These are phyloP conservation scores for Dreissena polymorpha DNA, from an alignment of 1,140 invertebrate species.

Conservation along the genomic window DNA sequence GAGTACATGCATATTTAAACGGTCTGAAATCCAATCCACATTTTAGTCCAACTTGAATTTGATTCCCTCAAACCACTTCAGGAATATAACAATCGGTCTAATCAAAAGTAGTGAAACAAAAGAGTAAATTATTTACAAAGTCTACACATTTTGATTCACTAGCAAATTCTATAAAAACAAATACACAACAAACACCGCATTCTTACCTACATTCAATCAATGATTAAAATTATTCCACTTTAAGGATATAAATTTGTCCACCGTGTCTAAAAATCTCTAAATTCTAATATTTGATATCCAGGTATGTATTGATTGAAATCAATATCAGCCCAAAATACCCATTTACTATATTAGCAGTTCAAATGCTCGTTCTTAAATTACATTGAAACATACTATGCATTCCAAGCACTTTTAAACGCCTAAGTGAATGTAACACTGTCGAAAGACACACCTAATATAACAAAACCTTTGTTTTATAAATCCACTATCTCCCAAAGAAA, in stretches of 20 bases:
- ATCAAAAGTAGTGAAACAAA: no score
- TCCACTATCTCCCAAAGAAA: no score
- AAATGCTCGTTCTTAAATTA: background rate
- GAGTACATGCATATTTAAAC: no score
- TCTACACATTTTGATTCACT: no score
- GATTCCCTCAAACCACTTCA: no score
- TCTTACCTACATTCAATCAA: no score
- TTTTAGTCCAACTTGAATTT: no score
- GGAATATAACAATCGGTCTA: background rate
- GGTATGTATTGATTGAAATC: conserved; percentile 6
- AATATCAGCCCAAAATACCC: background rate
- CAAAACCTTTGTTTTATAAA: background rate
- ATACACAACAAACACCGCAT: no score
- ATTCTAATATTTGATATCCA: background rate
- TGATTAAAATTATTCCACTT: conserved; percentile 3
- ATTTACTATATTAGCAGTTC: background rate
- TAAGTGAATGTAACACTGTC: background rate
- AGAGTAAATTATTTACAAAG: no score
- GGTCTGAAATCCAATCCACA: no score
- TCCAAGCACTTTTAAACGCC: background rate
- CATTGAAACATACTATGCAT: background rate
- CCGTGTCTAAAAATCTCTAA: background rate
- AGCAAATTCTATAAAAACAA: no score
- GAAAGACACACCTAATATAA: background rate
- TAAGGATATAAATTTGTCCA: background rate